A percentile compares a stretch with the other conserved stretches of the same genome.
Conservation (phyloP, 1,140 invertebrate genomes). For the Musca vetustissima region DNA sequence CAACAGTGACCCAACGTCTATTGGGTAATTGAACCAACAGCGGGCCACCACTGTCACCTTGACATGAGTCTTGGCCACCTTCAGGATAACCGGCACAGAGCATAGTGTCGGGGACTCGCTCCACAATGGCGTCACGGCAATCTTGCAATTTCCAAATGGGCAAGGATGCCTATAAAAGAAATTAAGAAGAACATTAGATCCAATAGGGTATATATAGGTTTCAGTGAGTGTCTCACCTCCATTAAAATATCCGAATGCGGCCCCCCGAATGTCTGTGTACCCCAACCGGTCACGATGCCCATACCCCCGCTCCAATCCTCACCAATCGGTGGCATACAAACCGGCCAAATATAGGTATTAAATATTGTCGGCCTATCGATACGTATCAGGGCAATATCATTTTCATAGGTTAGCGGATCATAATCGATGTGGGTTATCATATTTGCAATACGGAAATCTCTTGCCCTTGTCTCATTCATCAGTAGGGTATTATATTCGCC, state of each 20-base stretch:
- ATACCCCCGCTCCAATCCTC: slow-evolving; percentile 64
- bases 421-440: slow-evolving; percentile 68
- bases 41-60: slow-evolving; percentile 85
- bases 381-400: slow-evolving; percentile 81
- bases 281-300: slow-evolving; percentile 77
- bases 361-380: slow-evolving; percentile 69
- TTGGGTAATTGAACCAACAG: slow-evolving; percentile 69
- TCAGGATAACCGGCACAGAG: slow-evolving; percentile 72
- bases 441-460: slow-evolving; percentile 67
- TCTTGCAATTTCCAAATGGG: slow-evolving; percentile 77
- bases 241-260: slow-evolving; percentile 69
- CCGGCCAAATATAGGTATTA: slow-evolving; percentile 78
- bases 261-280: slow-evolving; percentile 68
- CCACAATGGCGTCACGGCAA: slow-evolving; percentile 67
- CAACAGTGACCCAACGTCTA: slow-evolving; percentile 75
- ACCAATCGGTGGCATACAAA: slow-evolving; percentile 74
- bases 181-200: no score
- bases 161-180: slow-evolving; percentile 63
- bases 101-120: slow-evolving; percentile 64
- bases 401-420: slow-evolving; percentile 65
- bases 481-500: slow-evolving; percentile 78
- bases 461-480: slow-evolving; percentile 64
- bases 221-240: no score
- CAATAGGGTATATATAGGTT: no score
- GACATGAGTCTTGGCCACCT: slow-evolving; percentile 77